Base-by-base conservation (phyloP, 2,797 vertebrate species). In the Platalea minor region DNA sequence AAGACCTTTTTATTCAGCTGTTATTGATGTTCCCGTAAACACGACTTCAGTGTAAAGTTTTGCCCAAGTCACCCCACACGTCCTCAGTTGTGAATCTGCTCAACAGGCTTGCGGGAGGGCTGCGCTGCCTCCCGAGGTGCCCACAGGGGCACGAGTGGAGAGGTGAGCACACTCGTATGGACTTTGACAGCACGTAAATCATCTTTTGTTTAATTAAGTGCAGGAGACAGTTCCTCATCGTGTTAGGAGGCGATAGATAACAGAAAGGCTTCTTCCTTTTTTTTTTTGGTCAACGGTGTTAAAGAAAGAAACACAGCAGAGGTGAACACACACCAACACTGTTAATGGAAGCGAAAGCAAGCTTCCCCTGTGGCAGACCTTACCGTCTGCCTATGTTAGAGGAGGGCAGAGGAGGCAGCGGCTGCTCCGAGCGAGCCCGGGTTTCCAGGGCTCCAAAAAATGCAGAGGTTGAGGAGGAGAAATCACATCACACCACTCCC, bases 11-110 rank as follows among this genome's bases (percentile, higher is more conserved):
- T 26, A n/a, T 74, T 85, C 88, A 85, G 83, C 95, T 89, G 93
- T 82, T 94, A 25, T 5, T 94, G 94, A 97, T 56, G 74, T 64
- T 87, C 77, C 84, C n/a, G 13, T 92, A 96, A 95, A 95, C 96
- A 95, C 0, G 0, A 26, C 86, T 73, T 60, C 56, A 79, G 48
- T 2, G n/a, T 24, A 9, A 83, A 72, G 68, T 50, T 94, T 70
- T 77, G 43, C 88, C 41, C 73, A 33, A 18, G 76, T 91, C 95
- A 90, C 88, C 51, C 24, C n/a, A 80, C 94, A 72, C 82, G 0
- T 93, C 79, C 80, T 82, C 83, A 23, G 5, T 13, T 24, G 57
- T 4, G 5, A 48, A 63, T 69, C 29, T n/a, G 31, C 83, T 84
- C 53, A 20, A 3, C 8, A 59, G 76, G 16, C 43, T 23, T 9